phyloP scores from a whole-genome alignment of 1,140 invertebrate species.

The Drosophila busckii region DNA sequence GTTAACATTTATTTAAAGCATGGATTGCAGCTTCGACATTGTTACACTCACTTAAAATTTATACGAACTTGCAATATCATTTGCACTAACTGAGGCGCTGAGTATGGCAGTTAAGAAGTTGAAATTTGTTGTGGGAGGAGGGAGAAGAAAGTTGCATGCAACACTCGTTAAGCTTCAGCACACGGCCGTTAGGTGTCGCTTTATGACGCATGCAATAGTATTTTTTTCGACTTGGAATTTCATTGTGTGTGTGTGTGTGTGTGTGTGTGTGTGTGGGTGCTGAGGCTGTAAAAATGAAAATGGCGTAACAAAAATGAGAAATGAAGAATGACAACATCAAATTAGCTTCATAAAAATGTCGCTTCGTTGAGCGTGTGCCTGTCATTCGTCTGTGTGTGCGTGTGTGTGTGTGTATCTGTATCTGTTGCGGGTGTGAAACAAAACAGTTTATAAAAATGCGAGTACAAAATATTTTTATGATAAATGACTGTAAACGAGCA shows the following conservation, averaged over 20 bases:
- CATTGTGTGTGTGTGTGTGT: constrained; percentile 16
- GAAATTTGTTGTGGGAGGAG: neutral
- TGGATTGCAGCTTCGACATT: no score
- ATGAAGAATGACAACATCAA: constrained; percentile 76
- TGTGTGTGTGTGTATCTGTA: neutral
- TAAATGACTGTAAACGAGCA: constrained; percentile 76
- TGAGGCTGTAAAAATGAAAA: constrained; percentile 60
- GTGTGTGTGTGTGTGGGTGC: constrained; percentile 1
- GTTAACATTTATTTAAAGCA: no score
- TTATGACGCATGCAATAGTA: constrained; percentile 49
- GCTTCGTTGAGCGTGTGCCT: neutral
- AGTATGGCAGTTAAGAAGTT: neutral
- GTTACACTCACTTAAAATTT: no score
- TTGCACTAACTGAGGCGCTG: neutral
- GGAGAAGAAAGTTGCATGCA: constrained; percentile 8
- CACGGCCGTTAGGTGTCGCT: constrained; percentile 58
- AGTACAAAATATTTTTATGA: constrained; percentile 76
- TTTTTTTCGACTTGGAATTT: constrained; percentile 37
- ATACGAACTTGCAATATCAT: no score
- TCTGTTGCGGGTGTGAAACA: constrained; percentile 51
- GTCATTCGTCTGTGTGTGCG: constrained; percentile 7
- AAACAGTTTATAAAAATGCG: constrained; percentile 75
- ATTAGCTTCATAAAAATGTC: constrained; percentile 76
- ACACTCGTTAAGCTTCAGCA: constrained; percentile 55
- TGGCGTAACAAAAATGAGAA: constrained; percentile 70